These are phyloP conservation scores for Halyomorpha halys DNA, from an alignment of 1,140 invertebrate species.

Conservation along the genomic window DNA sequence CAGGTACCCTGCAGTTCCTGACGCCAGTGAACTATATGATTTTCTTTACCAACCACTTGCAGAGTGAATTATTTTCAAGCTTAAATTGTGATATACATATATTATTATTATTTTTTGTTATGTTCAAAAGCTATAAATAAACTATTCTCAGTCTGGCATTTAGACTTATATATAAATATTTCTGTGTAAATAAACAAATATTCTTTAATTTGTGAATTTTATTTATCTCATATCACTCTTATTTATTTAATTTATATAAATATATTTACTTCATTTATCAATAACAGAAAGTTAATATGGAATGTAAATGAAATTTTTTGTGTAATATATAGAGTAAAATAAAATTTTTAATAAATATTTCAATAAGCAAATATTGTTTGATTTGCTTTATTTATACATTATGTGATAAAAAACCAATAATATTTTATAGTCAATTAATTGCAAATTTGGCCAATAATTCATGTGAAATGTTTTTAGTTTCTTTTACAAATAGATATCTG, in stretches of 20 bases:
- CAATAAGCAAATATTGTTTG: neutral
- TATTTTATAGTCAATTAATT: conserved; percentile 18
- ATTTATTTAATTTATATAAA: too few relatives aligned
- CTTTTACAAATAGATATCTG: conserved; percentile 3
- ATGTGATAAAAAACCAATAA: conserved; percentile 3
- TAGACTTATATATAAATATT: too few relatives aligned
- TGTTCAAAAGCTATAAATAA: too few relatives aligned
- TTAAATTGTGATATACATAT: neutral
- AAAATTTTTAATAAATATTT: too few relatives aligned
- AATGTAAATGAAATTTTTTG: too few relatives aligned
- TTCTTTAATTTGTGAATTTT: too few relatives aligned
- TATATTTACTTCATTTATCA: too few relatives aligned
- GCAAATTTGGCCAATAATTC: conserved; percentile 14
- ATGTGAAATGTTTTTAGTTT: neutral
- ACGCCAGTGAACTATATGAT: conserved; percentile 23
- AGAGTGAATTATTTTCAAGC: conserved; percentile 14
- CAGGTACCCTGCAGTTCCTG: conserved; percentile 12
- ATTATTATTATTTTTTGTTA: neutral
- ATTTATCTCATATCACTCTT: too few relatives aligned
- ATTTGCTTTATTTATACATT: conserved; percentile 14
- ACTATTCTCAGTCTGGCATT: too few relatives aligned
- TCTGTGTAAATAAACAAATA: too few relatives aligned
- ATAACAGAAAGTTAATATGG: too few relatives aligned
- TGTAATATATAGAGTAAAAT: too few relatives aligned
- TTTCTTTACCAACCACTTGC: conserved; percentile 18